phyloP scores from a whole-genome alignment of 1,140 invertebrate genomes.

The Diabrotica undecimpunctata region DNA sequence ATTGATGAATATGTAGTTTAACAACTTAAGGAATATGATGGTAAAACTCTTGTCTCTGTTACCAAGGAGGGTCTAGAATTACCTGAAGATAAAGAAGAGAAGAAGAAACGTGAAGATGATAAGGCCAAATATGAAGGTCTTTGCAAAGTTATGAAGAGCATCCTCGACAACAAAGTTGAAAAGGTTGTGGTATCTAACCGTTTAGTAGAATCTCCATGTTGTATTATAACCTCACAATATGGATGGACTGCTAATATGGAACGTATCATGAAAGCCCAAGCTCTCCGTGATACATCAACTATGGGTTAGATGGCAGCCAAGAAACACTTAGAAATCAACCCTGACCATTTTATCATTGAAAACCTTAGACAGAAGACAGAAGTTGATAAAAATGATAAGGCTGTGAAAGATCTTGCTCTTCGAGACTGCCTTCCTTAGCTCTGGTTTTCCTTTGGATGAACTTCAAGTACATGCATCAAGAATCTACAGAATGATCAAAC shows the following conservation, averaged over 20 bases:
- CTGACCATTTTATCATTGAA: slow-evolving; percentile 93
- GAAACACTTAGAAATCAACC: slow-evolving; percentile 97
- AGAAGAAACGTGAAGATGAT: slow-evolving; percentile 95
- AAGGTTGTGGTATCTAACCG: slow-evolving; percentile 94
- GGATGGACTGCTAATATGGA: slow-evolving; percentile 99
- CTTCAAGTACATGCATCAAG: slow-evolving; percentile 78
- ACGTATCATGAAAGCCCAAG: slow-evolving; percentile 98
- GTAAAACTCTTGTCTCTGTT: slow-evolving; percentile 92
- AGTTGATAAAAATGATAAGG: slow-evolving; percentile 95
- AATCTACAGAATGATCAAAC: slow-evolving; percentile 93
- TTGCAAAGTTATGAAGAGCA: slow-evolving; percentile 98
- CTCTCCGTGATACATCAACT: slow-evolving; percentile 88
- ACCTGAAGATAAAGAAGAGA: slow-evolving; percentile 92
- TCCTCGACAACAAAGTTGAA: slow-evolving; percentile 96
- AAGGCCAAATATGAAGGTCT: slow-evolving; percentile 90
- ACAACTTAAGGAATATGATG: slow-evolving; percentile 97
- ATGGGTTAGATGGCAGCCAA: slow-evolving; percentile 99
- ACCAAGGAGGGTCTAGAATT: slow-evolving; percentile 97
- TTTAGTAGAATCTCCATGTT: slow-evolving; percentile 94
- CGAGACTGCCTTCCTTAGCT: slow-evolving; percentile 86
- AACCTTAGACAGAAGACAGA: slow-evolving; percentile 86
- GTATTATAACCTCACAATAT: slow-evolving; percentile 98
- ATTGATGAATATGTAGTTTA: slow-evolving; percentile 99
- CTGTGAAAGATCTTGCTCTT: slow-evolving; percentile 90
- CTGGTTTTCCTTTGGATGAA: slow-evolving; percentile 88